Percentiles rank a stretch among this genome's conserved stretches.
phyloP scores from a whole-genome alignment of 1,140 invertebrate genomes.

The Procambarus clarkii region DNA sequence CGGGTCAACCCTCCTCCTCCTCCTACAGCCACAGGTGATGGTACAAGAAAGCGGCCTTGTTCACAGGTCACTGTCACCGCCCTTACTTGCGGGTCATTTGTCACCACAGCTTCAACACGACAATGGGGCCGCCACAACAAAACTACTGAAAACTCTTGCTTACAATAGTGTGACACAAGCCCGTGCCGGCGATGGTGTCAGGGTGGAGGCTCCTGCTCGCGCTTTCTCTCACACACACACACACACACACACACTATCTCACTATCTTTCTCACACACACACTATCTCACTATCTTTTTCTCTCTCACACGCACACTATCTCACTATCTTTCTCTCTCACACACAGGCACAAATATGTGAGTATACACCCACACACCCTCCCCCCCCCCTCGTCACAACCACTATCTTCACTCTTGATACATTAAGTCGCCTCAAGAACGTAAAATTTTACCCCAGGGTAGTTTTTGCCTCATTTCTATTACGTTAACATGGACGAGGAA shows the following conservation, averaged over 20 bases:
- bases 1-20: not conserved
- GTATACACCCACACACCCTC: too few species aligned
- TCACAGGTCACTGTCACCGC: slow-evolving; percentile 12
- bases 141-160: not conserved
- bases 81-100: slow-evolving; percentile 17
- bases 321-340: not conserved
- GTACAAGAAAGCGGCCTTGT: not conserved
- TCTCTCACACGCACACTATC: not conserved
- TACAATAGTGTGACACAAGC: too few species aligned
- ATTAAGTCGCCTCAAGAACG: too few species aligned
- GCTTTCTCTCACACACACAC: not conserved
- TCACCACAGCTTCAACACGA: not conserved
- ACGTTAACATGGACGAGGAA: too few species aligned
- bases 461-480: too few species aligned
- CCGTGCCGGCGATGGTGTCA: not conserved
- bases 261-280: not conserved
- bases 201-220: not conserved
- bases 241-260: not conserved
- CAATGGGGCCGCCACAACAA: not conserved
- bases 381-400: too few species aligned
- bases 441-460: too few species aligned
- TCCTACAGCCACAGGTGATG: not conserved
- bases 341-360: too few species aligned
- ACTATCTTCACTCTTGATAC: too few species aligned
- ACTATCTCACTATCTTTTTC: too few species aligned